A percentile compares a stretch with the other conserved stretches of the same genome.
These are phyloP conservation scores for Paradisaea rubra DNA, from an alignment of 2,113 vertebrate species.

Conservation along the genomic window DNA sequence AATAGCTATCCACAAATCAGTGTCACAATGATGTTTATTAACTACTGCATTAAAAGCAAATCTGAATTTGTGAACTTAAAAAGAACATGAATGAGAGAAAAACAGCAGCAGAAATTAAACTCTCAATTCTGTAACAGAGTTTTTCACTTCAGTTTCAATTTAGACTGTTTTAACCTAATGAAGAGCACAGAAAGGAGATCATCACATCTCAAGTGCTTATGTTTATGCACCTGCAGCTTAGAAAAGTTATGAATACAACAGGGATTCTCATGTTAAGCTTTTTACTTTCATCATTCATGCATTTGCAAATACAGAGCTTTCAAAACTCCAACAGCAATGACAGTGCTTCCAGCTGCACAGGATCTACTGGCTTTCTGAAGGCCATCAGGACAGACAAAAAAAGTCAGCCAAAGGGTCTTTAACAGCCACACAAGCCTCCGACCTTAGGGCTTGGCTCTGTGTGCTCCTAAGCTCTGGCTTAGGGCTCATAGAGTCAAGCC, in stretches of 20 bases:
- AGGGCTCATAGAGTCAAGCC: neutral
- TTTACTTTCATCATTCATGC: neutral
- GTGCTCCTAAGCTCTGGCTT: neutral
- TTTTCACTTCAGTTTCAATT: neutral
- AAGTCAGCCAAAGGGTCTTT: neutral
- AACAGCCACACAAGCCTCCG: neutral
- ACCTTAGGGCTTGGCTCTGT: neutral
- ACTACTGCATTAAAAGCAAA: slow-evolving; percentile 3
- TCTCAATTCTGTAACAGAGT: neutral
- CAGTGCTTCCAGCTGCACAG: slow-evolving; percentile 23
- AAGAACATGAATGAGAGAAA: neutral
- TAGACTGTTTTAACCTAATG: neutral
- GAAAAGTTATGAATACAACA: neutral
- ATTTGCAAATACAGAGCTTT: slow-evolving; percentile 16
- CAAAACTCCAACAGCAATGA: neutral
- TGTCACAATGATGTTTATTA: neutral
- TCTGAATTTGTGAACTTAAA: neutral
- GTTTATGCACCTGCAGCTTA: slow-evolving; percentile 32
- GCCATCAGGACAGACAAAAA: neutral
- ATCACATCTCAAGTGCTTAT: neutral
- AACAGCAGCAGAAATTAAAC: neutral
- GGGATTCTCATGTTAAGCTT: slow-evolving; percentile 2
- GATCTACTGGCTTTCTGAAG: slow-evolving; percentile 15
- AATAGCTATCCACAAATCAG: neutral
- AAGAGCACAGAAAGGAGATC: neutral